Conservation (phyloP, 2,888 invertebrate genomes). For the Microctonus hyperodae region DNA sequence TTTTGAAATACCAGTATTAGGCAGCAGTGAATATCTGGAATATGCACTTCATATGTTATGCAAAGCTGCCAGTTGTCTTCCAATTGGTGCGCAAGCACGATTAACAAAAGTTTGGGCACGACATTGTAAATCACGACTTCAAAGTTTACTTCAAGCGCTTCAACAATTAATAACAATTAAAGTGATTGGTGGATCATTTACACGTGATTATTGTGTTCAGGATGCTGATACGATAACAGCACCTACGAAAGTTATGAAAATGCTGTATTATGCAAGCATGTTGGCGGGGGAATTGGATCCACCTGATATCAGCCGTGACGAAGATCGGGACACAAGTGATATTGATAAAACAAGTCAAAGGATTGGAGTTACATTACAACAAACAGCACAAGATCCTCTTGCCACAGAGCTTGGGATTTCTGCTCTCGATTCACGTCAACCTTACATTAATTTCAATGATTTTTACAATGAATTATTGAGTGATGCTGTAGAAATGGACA, state of each 20-base stretch:
- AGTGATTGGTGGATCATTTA: conserved; percentile 80
- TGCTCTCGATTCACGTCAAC: conserved; percentile 82
- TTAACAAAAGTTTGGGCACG: conserved; percentile 83
- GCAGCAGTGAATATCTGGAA: conserved; percentile 83
- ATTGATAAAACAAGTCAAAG: conserved; percentile 48
- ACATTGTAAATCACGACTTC: conserved; percentile 69
- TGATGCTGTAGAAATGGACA: conserved; percentile 92
- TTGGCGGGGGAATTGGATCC: conserved; percentile 81
- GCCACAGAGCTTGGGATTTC: conserved; percentile 79
- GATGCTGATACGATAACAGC: conserved; percentile 85
- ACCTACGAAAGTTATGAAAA: conserved; percentile 89
- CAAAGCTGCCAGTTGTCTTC: conserved; percentile 77
- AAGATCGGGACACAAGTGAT: conserved; percentile 58
- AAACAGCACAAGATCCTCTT: conserved; percentile 63
- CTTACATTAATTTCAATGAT: conserved; percentile 84
- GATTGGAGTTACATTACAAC: conserved; percentile 35
- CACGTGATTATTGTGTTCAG: conserved; percentile 77
- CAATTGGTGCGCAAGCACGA: conserved; percentile 77
- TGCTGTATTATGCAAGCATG: conserved; percentile 88
- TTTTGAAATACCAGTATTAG: conserved; percentile 78
- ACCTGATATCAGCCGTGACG: conserved; percentile 68
- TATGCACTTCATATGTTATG: conserved; percentile 81
- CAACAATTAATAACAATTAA: conserved; percentile 89
- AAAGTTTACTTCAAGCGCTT: conserved; percentile 76
- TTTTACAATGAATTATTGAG: conserved; percentile 95